These are phyloP conservation scores for Arvicanthis niloticus DNA, from an alignment of 2,113 vertebrate genomes.

Conservation along the genomic window DNA sequence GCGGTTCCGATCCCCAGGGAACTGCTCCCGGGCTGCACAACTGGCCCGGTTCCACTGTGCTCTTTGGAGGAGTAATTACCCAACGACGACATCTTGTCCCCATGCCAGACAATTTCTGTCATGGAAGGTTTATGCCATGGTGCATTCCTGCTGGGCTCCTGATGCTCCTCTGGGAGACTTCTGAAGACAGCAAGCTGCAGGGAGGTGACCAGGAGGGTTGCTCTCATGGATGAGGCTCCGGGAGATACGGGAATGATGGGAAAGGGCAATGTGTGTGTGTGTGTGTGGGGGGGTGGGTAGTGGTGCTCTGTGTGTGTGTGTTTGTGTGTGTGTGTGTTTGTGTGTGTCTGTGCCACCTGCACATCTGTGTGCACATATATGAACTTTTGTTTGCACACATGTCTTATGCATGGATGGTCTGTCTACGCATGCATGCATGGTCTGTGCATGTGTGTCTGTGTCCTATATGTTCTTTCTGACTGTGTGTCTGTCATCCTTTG, in stretches of 20 bases:
- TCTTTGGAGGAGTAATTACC: not conserved
- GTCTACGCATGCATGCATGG: not conserved
- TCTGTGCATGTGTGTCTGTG: not conserved
- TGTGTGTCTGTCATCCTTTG: not conserved
- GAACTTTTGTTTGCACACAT: not conserved
- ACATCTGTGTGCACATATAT: not conserved
- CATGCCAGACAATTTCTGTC: not conserved
- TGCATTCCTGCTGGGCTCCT: not conserved
- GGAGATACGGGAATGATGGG: not conserved
- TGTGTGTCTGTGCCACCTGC: not conserved
- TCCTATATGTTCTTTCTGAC: not conserved
- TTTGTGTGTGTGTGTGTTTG: no score
- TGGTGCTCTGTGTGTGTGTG: not conserved
- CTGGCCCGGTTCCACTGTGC: not conserved
- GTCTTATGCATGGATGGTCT: not conserved
- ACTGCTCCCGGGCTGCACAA: not conserved
- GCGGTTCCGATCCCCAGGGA: not conserved
- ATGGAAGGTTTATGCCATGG: not conserved
- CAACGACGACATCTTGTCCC: not conserved
- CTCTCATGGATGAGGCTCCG: not conserved
- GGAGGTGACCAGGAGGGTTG: not conserved
- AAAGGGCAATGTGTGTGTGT: not conserved
- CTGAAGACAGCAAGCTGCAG: fast-evolving
- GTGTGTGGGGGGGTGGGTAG: not conserved
- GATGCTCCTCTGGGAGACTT: not conserved